Evolutionary conservation across 1,140 invertebrate genomes (phyloP), one percentile per base, ranked within the genome.

Genomic region (Adoxophyes honmai): DNA sequence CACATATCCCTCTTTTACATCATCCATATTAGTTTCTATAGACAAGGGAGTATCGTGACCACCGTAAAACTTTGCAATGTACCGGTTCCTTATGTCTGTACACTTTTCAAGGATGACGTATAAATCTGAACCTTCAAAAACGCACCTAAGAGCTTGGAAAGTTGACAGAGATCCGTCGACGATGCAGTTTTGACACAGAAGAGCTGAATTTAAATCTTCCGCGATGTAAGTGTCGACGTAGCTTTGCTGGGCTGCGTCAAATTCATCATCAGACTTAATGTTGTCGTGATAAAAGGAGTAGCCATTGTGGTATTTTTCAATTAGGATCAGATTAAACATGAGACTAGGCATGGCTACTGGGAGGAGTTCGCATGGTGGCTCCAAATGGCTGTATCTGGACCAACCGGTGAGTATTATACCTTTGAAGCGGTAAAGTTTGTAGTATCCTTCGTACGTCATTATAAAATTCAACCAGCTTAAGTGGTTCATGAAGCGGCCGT

Each of bases 321-420:
- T 68, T 1, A 85, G 9, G 4, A 81, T 13, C 28, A 90, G 66
- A 70, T 87, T 86, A 0, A 94, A 69, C 36, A 91, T 91, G 33
- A 96, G 73, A 52, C 93, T 95, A 7, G 98, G 98, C 54, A 99
- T 85, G 1, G 94, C 92, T 0, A 93, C 91, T 0, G 96, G 95
- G n/a, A 99, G 82, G 4, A 98, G 85, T 88, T 99, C 98, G 81
- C 97, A 98, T 10, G 99, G 90, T 0, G 96, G 93, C 2, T 96
- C 96, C 90, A 97, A 96, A 81, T 99, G 98, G 85, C 98, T 97
- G 75, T 91, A 94, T 64, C 95, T 91, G 14, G 95, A 95, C 95
- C 95, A 96, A 0, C 95, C 95, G 10, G 95, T 96, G 3, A 96
- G 78, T 8, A 92, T 93, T 13, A 94, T 84, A 4, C 88, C 86